Conservation (phyloP, 2,888 invertebrate species). For the Autographa gamma region DNA sequence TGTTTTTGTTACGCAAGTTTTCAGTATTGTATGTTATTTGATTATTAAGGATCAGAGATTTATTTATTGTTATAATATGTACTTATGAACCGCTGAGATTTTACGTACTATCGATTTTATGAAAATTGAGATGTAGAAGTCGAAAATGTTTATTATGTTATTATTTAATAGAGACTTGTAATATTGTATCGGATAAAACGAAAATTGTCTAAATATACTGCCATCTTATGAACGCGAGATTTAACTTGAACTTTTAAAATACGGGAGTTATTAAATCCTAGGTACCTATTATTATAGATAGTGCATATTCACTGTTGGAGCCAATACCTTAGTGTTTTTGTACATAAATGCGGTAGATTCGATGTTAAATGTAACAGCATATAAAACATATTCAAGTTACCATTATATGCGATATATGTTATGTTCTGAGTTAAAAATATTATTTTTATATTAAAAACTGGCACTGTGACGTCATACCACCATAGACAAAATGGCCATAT, state of each 20-base stretch:
- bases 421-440: background rate
- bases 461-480: background rate
- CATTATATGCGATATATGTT: background rate
- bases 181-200: background rate
- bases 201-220: constrained; percentile 1
- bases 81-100: constrained; percentile 36
- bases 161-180: background rate
- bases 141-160: constrained; percentile 8
- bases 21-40: constrained; percentile 56
- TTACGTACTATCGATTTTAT: constrained; percentile 28
- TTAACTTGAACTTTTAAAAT: background rate
- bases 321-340: too few species aligned
- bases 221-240: background rate
- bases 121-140: constrained; percentile 13
- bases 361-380: too few species aligned
- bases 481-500: constrained; percentile 4
- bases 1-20: constrained; percentile 20
- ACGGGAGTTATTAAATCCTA: background rate
- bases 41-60: constrained; percentile 56
- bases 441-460: background rate
- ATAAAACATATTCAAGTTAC: background rate
- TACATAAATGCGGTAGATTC: too few species aligned
- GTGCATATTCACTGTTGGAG: background rate
- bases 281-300: background rate
- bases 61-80: constrained; percentile 60